Conservation (phyloP, 1,140 invertebrate genomes). For the Drosophila bocki region DNA sequence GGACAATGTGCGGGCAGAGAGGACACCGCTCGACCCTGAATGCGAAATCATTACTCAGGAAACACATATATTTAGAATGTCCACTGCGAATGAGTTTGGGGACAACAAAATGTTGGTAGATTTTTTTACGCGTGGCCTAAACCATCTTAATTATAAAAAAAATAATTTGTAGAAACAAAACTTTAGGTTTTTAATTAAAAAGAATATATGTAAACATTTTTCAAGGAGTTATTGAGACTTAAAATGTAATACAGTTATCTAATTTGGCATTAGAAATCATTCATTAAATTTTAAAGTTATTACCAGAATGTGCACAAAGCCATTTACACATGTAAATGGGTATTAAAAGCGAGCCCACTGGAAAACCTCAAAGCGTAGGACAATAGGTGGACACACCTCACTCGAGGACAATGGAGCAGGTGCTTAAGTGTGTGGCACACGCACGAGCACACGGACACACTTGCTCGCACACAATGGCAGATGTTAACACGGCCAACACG, state of each 20-base stretch:
- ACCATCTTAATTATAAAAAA: background rate
- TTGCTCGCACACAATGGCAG: slow-evolving; percentile 3
- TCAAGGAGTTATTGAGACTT: background rate
- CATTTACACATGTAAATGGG: slow-evolving; percentile 38
- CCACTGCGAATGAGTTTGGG: slow-evolving; percentile 13
- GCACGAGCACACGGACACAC: slow-evolving; percentile 21
- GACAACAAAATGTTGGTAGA: background rate
- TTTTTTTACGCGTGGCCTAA: slow-evolving; percentile 1
- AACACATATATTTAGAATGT: slow-evolving; percentile 35
- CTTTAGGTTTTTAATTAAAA: too few species aligned
- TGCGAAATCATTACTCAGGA: slow-evolving; percentile 49
- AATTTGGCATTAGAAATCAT: background rate
- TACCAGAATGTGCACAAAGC: slow-evolving; percentile 16
- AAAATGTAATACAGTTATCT: background rate
- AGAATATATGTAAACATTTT: background rate
- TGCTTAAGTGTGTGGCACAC: slow-evolving; percentile 30
- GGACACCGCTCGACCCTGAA: slow-evolving; percentile 3
- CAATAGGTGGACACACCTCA: slow-evolving; percentile 33
- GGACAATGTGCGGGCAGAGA: slow-evolving; percentile 25
- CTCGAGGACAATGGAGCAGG: slow-evolving; percentile 26
- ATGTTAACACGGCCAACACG: slow-evolving; percentile 47
- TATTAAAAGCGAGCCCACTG: slow-evolving; percentile 2
- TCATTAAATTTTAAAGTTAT: slow-evolving; percentile 3
- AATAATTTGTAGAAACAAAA: background rate
- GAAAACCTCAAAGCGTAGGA: slow-evolving; percentile 9